Conservation (phyloP, 2,113 vertebrate genomes). For the Camelus dromedarius region DNA sequence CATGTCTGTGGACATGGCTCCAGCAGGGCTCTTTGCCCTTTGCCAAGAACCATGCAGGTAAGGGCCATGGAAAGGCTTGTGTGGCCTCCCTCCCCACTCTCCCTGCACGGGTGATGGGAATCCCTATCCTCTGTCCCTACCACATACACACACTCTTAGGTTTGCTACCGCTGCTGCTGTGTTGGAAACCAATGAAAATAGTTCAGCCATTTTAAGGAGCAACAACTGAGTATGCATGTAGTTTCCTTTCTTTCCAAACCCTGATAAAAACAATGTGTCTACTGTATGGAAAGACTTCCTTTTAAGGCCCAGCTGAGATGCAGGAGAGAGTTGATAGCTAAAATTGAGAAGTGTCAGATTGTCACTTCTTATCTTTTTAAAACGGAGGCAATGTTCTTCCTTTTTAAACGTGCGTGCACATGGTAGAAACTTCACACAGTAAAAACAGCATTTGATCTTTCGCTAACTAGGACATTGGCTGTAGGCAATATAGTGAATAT, state of each 20-base stretch:
- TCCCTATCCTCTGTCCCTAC: not conserved
- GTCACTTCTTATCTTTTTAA: not conserved
- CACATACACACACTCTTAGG: not conserved
- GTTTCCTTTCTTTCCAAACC: not conserved
- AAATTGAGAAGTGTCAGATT: not conserved
- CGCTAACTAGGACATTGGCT: not conserved
- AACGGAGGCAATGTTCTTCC: not conserved
- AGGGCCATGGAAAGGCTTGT: not conserved
- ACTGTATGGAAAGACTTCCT: not conserved
- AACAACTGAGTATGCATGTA: not conserved
- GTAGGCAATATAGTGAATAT: not conserved
- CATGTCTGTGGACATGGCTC: not conserved
- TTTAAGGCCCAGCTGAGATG: not conserved
- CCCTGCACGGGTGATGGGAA: not conserved
- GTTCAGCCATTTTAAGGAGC: not conserved
- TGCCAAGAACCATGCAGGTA: not conserved
- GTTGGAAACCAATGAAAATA: not conserved
- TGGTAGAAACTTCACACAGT: not conserved
- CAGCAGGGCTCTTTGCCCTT: accelerated
- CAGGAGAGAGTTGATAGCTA: not conserved
- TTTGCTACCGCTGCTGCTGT: not conserved
- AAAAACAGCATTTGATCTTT: not conserved
- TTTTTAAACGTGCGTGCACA: not conserved
- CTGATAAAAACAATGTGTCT: not conserved
- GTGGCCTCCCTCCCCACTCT: not conserved